phyloP scores from a whole-genome alignment of 1,140 invertebrate genomes.

The Augochlora pura region DNA sequence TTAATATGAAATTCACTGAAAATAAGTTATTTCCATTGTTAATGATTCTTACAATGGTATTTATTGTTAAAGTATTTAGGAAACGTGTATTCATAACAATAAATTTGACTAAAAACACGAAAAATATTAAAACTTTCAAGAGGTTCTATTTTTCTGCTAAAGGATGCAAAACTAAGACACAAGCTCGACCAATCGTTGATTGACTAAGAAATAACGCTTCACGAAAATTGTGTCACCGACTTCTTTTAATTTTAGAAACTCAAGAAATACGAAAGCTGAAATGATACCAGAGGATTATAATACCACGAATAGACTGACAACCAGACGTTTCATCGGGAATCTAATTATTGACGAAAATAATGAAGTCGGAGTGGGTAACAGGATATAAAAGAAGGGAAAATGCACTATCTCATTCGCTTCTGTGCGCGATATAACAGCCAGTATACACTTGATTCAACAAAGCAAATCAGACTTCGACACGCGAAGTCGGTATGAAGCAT shows the following conservation, averaged over 20 bases:
- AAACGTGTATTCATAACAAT: too few relatives aligned
- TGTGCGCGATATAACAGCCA: slow-evolving; percentile 34
- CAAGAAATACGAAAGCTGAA: not conserved
- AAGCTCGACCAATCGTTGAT: too few relatives aligned
- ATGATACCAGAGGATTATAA: not conserved
- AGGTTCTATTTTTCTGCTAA: too few relatives aligned
- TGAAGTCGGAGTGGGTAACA: slow-evolving; percentile 38
- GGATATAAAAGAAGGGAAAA: slow-evolving; percentile 52
- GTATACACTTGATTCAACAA: slow-evolving; percentile 79
- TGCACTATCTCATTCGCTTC: slow-evolving; percentile 62
- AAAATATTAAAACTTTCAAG: too few relatives aligned
- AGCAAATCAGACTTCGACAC: slow-evolving; percentile 80
- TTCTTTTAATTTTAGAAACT: not conserved
- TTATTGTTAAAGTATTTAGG: too few relatives aligned
- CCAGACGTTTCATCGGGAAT: slow-evolving; percentile 45
- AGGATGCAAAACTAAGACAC: too few relatives aligned
- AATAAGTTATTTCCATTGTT: too few relatives aligned
- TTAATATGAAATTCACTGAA: too few relatives aligned
- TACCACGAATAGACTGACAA: slow-evolving; percentile 23
- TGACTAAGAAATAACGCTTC: too few relatives aligned
- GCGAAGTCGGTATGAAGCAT: slow-evolving; percentile 75
- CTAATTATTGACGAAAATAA: slow-evolving; percentile 61
- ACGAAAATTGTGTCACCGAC: not conserved
- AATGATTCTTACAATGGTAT: too few relatives aligned
- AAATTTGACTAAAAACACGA: too few relatives aligned